phyloP scores from a whole-genome alignment of 2,888 invertebrate genomes.

The Zhuqinia jingwanae region DNA sequence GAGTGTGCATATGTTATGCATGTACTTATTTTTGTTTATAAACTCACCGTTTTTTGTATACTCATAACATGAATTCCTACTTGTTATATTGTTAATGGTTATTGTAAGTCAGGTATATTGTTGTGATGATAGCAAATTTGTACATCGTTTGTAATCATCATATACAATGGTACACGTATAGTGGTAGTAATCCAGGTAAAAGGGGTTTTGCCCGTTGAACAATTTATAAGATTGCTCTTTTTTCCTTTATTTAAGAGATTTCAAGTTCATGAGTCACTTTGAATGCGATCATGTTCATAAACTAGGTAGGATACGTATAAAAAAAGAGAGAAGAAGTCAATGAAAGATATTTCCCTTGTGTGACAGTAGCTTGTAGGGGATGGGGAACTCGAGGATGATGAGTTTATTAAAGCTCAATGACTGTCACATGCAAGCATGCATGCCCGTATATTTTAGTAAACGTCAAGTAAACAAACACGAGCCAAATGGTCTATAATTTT shows the following conservation, averaged over 20 bases:
- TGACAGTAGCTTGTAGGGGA: constrained; percentile 22
- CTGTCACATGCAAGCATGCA: constrained; percentile 45
- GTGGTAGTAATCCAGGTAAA: constrained; percentile 40
- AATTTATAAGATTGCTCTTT: neutral
- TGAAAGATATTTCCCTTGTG: constrained; percentile 2
- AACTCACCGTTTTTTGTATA: too few relatives aligned
- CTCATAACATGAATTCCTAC: too few relatives aligned
- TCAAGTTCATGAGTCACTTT: constrained; percentile 41
- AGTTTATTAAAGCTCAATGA: constrained; percentile 60
- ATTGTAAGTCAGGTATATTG: too few relatives aligned
- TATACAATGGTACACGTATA: too few relatives aligned
- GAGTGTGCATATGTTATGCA: too few relatives aligned
- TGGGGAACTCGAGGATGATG: constrained; percentile 41
- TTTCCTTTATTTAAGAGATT: constrained; percentile 2
- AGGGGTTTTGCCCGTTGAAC: constrained; percentile 33
- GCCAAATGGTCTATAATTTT: constrained; percentile 18
- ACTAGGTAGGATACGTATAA: neutral
- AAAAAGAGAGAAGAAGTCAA: constrained; percentile 19
- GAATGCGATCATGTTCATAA: constrained; percentile 31
- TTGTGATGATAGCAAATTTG: constrained; percentile 25
- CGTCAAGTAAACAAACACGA: constrained; percentile 2
- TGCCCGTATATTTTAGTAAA: neutral
- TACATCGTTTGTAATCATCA: constrained; percentile 18
- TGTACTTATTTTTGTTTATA: too few relatives aligned
- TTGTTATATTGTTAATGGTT: constrained; percentile 9